These are phyloP conservation scores for Pogonocichla stellata DNA, from an alignment of 2,113 vertebrate genomes.

Conservation along the genomic window DNA sequence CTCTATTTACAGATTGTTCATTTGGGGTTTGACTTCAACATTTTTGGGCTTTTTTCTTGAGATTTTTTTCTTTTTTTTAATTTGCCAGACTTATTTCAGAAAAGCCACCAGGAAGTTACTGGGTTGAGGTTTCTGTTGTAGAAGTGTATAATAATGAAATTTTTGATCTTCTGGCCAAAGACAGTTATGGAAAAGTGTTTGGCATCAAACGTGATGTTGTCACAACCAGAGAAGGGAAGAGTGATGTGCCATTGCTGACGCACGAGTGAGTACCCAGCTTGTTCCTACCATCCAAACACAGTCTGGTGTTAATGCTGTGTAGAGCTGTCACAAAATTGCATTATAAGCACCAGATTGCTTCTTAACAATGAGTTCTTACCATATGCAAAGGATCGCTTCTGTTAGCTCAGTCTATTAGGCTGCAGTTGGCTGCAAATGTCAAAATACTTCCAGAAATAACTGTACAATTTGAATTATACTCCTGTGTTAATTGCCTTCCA, in stretches of 20 bases:
- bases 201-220: slow-evolving; percentile 72
- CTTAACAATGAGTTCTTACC: neutral
- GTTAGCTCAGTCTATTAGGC: neutral
- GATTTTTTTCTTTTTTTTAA: neutral
- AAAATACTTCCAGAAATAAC: neutral
- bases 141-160: slow-evolving; percentile 87
- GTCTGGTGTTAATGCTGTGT: neutral
- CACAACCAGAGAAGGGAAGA: slow-evolving; percentile 75
- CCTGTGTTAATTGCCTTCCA: neutral
- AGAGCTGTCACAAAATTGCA: neutral
- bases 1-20: neutral
- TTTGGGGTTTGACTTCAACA: neutral
- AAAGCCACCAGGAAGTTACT: slow-evolving; percentile 70
- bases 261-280: slow-evolving; percentile 69
- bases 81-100: slow-evolving; percentile 81
- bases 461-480: neutral
- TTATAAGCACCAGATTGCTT: neutral
- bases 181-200: slow-evolving; percentile 39
- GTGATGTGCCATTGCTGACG: slow-evolving; percentile 70
- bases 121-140: slow-evolving; percentile 81
- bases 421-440: neutral
- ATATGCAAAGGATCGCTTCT: neutral
- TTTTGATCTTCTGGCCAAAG: slow-evolving; percentile 84
- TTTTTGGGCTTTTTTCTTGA: neutral
- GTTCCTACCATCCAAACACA: neutral